Conservation (phyloP, 1,140 invertebrate species). For the Caenorhabditis brenneri region DNA sequence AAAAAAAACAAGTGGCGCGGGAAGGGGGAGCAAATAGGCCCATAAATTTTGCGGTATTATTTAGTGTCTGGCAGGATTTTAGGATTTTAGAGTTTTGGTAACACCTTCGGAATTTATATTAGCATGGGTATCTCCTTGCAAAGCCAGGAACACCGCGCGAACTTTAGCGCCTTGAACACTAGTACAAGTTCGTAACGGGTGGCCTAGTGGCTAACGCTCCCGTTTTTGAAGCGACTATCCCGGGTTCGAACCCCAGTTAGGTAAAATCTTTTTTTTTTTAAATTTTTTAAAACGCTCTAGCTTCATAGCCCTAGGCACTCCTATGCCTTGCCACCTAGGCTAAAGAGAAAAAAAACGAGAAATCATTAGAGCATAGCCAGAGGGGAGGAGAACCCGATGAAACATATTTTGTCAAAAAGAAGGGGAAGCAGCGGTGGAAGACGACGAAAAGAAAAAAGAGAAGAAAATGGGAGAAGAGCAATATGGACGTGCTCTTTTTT, state of each 20-base stretch:
- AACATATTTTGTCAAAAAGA: not conserved
- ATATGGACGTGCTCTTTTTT: not conserved
- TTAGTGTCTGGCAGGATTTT: not conserved
- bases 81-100: not conserved
- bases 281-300: too few species aligned
- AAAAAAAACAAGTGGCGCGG: not conserved
- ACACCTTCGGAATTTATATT: too few species aligned
- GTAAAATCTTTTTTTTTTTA: too few species aligned
- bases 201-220: too few species aligned
- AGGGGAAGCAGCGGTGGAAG: too few species aligned
- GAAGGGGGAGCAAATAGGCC: not conserved
- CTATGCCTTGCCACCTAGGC: not conserved
- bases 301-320: too few species aligned
- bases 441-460: not conserved
- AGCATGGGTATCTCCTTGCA: too few species aligned
- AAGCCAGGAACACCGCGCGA: too few species aligned
- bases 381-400: not conserved
- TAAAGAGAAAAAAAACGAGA: not conserved
- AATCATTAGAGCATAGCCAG: not conserved
- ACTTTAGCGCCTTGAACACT: too few species aligned
- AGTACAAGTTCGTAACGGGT: too few species aligned
- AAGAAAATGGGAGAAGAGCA: not conserved
- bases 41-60: conserved; percentile 14
- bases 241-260: too few species aligned
- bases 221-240: too few species aligned